Evolutionary conservation across 2,797 vertebrate species (phyloP).

Genomic region (Moxostoma hubbsi): DNA sequence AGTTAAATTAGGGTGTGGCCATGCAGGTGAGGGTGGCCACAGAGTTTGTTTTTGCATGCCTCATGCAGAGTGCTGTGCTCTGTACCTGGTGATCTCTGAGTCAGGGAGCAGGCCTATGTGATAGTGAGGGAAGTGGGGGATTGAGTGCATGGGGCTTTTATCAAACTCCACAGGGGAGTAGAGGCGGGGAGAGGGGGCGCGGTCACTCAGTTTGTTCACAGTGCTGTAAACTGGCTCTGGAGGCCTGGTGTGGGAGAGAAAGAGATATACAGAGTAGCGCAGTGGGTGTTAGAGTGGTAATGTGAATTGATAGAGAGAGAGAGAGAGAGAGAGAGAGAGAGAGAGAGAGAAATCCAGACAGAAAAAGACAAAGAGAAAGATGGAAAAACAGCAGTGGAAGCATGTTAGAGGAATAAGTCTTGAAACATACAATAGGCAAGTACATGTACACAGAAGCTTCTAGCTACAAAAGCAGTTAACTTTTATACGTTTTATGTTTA

Average conservation of each 20-base stretch:
- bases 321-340: neutral
- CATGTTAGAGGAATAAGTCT: constrained; percentile 20
- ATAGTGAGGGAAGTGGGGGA: constrained; percentile 90
- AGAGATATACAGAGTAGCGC: constrained; percentile 76
- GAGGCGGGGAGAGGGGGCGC: constrained; percentile 92
- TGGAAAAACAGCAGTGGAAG: neutral
- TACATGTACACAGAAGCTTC: too few species aligned
- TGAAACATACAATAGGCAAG: too few species aligned
- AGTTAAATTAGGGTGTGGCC: neutral
- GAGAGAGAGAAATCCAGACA: neutral
- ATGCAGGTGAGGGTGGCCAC: constrained; percentile 25
- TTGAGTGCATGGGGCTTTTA: constrained; percentile 93
- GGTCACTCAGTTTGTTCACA: constrained; percentile 99
- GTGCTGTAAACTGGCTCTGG: constrained; percentile 99
- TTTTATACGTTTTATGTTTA: too few species aligned
- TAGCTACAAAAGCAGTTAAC: too few species aligned
- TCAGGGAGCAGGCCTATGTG: constrained; percentile 94
- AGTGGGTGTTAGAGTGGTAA: constrained; percentile 66
- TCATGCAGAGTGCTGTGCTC: constrained; percentile 55
- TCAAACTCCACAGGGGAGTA: constrained; percentile 95
- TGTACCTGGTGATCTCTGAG: constrained; percentile 95
- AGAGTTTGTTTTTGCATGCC: neutral
- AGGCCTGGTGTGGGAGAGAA: constrained; percentile 82
- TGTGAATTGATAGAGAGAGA: neutral
- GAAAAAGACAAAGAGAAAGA: neutral